Evolutionary conservation across 1,140 invertebrate genomes (phyloP).

Genomic region (Drosophila murphyi): DNA sequence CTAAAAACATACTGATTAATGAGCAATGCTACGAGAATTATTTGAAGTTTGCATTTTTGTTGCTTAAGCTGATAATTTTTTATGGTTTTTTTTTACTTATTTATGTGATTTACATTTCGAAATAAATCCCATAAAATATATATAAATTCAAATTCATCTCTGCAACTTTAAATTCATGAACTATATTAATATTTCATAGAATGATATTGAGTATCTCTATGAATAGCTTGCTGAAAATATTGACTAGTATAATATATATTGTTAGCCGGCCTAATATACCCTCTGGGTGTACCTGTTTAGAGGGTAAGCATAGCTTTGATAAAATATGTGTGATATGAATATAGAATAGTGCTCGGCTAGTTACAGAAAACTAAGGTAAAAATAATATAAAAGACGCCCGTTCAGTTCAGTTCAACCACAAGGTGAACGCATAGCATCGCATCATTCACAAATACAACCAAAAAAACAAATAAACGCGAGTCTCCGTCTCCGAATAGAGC

Average conservation of each 20-base stretch:
- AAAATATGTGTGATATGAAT: conserved; percentile 38
- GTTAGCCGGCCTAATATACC: background rate
- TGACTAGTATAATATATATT: too few species aligned
- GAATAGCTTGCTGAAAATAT: too few species aligned
- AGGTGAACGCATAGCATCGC: conserved; percentile 24
- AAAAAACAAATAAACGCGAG: background rate
- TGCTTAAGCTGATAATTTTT: background rate
- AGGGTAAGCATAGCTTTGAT: conserved; percentile 18
- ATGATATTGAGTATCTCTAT: too few species aligned
- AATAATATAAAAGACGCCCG: conserved; percentile 30
- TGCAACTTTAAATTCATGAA: too few species aligned
- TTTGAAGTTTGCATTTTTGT: background rate
- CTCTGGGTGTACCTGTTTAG: background rate
- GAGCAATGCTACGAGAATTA: too few species aligned
- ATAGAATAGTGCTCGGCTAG: conserved; percentile 24
- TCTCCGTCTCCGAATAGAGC: conserved; percentile 18
- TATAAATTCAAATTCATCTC: too few species aligned
- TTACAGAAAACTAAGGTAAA: conserved; percentile 17
- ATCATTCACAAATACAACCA: conserved; percentile 4
- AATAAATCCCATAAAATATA: too few species aligned
- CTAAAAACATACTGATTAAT: conserved; percentile 1
- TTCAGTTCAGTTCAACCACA: conserved; percentile 33
- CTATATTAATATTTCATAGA: background rate
- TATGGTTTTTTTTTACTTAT: too few species aligned
- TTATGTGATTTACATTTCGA: too few species aligned